Evolutionary conservation across 2,888 invertebrate species (phyloP).

Genomic region (Polymixis flavicincta): DNA sequence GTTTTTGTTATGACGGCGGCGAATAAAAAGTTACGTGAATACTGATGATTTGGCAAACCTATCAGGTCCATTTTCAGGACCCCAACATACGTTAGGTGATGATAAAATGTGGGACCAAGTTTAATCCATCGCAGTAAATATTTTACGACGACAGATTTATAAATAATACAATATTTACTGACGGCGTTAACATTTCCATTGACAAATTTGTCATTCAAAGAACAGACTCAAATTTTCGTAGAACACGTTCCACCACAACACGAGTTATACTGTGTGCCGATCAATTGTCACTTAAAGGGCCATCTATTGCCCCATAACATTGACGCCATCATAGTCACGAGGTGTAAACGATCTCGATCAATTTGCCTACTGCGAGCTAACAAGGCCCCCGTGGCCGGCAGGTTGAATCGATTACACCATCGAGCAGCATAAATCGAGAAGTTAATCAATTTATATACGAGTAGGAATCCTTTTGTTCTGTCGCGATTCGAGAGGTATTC

Average conservation of each 20-base stretch:
- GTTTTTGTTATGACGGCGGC: constrained; percentile 35
- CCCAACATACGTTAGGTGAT: neutral
- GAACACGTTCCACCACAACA: neutral
- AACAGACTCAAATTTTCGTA: neutral
- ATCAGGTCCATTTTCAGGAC: neutral
- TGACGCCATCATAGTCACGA: constrained; percentile 39
- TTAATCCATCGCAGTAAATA: neutral
- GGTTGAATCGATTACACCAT: constrained; percentile 39
- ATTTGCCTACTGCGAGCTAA: constrained; percentile 35
- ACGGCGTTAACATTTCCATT: neutral
- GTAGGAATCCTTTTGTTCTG: constrained; percentile 44
- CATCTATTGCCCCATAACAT: constrained; percentile 38
- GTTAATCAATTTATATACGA: constrained; percentile 39
- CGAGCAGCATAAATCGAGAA: constrained; percentile 24
- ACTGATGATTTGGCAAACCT: neutral
- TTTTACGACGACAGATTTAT: neutral
- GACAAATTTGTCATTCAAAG: constrained; percentile 6
- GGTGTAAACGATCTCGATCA: constrained; percentile 48
- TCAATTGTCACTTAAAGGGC: constrained; percentile 37
- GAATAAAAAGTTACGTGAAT: neutral
- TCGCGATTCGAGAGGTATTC: constrained; percentile 30
- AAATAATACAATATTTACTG: constrained; percentile 15
- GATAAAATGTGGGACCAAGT: neutral
- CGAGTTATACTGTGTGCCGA: constrained; percentile 23
- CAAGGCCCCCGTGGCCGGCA: constrained; percentile 26